Conservation (phyloP, 2,888 invertebrate species). For the Agonum fuliginosum region DNA sequence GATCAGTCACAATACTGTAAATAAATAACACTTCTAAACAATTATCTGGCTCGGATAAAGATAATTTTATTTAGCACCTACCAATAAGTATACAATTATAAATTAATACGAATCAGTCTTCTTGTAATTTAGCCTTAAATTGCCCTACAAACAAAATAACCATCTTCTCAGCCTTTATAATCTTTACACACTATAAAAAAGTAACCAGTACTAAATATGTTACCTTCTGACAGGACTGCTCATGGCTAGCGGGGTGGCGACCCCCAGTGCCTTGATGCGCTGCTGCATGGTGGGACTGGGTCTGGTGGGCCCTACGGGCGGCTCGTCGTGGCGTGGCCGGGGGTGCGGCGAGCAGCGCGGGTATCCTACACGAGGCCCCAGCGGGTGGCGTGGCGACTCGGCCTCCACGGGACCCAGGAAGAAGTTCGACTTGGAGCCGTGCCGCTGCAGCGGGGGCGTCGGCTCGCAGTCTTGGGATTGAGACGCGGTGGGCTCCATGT, state of each 20-base stretch:
- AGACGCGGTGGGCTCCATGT: constrained; percentile 91
- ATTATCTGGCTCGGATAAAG: too few relatives aligned
- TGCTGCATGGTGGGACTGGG: constrained; percentile 92
- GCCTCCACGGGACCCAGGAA: constrained; percentile 84
- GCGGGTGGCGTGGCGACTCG: constrained; percentile 74
- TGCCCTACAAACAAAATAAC: too few relatives aligned
- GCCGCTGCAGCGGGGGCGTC: constrained; percentile 89
- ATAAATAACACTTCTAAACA: too few relatives aligned
- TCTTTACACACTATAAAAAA: constrained; percentile 28
- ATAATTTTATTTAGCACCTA: too few relatives aligned
- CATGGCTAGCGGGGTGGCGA: constrained; percentile 91
- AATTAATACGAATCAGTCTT: too few relatives aligned
- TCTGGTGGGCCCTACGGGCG: constrained; percentile 73
- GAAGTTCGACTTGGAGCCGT: constrained; percentile 91
- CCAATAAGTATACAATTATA: too few relatives aligned
- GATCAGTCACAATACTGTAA: too few relatives aligned
- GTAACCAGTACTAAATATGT: constrained; percentile 66
- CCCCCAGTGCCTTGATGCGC: constrained; percentile 91
- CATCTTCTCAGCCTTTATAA: not conserved
- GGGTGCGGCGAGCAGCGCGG: constrained; percentile 88
- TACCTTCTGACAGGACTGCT: constrained; percentile 93
- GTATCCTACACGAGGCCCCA: constrained; percentile 75
- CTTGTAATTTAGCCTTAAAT: too few relatives aligned
- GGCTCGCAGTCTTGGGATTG: constrained; percentile 96
- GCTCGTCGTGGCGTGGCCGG: constrained; percentile 77